Conservation (phyloP, 2,797 vertebrate genomes). For the Muraenolepis orangiensis region DNA sequence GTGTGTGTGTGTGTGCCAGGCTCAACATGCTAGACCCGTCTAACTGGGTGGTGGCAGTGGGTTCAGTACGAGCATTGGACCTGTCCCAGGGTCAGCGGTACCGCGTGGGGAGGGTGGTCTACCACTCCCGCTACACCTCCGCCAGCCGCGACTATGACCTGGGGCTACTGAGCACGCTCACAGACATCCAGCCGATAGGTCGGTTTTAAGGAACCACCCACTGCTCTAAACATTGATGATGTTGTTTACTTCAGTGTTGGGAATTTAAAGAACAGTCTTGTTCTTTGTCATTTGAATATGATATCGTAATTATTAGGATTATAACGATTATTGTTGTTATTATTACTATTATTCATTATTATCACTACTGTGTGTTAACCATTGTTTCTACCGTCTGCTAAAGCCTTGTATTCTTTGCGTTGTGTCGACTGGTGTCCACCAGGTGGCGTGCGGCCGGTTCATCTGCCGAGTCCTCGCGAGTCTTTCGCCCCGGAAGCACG, state of each 20-base stretch:
- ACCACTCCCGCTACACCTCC: slow-evolving; percentile 63
- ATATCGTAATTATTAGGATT: no score
- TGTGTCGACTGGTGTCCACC: slow-evolving; percentile 5
- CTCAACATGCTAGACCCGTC: slow-evolving; percentile 50
- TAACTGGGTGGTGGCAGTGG: slow-evolving; percentile 71
- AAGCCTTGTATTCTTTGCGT: background rate
- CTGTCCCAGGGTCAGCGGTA: slow-evolving; percentile 56
- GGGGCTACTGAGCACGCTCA: slow-evolving; percentile 70
- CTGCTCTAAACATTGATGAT: slow-evolving; percentile 8
- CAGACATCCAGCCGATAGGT: slow-evolving; percentile 64
- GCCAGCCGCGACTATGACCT: slow-evolving; percentile 75
- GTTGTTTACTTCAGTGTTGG: no score
- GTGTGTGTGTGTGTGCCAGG: slow-evolving; percentile 45
- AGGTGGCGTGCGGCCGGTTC: slow-evolving; percentile 73
- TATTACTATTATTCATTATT: background rate
- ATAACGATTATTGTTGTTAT: background rate
- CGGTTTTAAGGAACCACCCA: slow-evolving; percentile 9
- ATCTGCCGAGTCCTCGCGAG: slow-evolving; percentile 65
- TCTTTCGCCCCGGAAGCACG: slow-evolving; percentile 58
- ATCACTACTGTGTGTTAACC: background rate
- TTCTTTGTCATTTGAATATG: background rate
- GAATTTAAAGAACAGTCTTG: no score
- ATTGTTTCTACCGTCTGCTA: background rate
- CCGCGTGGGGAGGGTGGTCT: slow-evolving; percentile 56
- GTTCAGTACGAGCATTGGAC: slow-evolving; percentile 53